These are phyloP conservation scores for Intellagama lesueurii DNA, from an alignment of 2,797 vertebrate species.

Conservation along the genomic window DNA sequence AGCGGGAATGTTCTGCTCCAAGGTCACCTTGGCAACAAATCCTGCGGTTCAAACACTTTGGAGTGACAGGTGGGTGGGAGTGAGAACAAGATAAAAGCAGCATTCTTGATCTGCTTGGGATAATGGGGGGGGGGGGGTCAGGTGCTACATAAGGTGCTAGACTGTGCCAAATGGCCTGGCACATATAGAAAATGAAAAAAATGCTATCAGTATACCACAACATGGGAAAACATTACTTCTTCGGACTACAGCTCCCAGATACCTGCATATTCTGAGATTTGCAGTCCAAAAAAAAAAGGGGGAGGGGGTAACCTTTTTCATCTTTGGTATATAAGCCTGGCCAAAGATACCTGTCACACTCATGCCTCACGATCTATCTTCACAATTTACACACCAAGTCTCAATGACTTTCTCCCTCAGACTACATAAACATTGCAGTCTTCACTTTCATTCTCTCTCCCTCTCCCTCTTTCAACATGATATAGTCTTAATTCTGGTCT, in stretches of 20 bases:
- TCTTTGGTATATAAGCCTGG: too few species aligned
- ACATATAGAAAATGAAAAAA: neutral
- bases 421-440: too few species aligned
- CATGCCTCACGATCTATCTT: rapidly evolving
- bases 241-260: too few species aligned
- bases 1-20: conserved; percentile 2
- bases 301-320: too few species aligned
- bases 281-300: too few species aligned
- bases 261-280: too few species aligned
- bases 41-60: neutral
- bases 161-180: neutral
- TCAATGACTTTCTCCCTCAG: too few species aligned
- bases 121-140: neutral
- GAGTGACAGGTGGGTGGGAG: neutral
- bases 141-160: too few species aligned
- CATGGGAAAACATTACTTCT: too few species aligned
- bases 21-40: conserved; percentile 38
- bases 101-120: neutral
- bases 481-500: too few species aligned
- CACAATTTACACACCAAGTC: neutral
- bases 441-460: too few species aligned
- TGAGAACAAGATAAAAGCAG: conserved; percentile 11
- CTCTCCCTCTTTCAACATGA: too few species aligned
- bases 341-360: neutral
- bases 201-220: neutral